These are phyloP conservation scores for Epizoanthus fatuus DNA, from an alignment of 92 coral and sea anemone species.

Conservation along the genomic window DNA sequence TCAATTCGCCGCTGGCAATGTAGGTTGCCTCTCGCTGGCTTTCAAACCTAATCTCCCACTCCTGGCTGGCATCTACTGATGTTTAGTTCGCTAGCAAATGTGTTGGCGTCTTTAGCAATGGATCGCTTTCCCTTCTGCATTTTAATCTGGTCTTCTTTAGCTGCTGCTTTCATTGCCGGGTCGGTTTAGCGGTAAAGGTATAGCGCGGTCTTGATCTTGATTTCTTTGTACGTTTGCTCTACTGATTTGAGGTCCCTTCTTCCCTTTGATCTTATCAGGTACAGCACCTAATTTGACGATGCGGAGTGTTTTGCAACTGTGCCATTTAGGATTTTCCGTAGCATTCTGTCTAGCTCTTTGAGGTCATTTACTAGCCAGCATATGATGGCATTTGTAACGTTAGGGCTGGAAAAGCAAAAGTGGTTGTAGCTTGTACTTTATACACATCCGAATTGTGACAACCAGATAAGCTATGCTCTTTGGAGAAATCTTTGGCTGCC, in stretches of 20 bases:
- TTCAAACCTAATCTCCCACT: background rate
- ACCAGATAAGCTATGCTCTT: slow-evolving; percentile 25
- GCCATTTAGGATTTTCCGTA: slow-evolving; percentile 19
- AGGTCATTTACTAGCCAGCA: slow-evolving; percentile 12
- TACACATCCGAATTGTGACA: slow-evolving; percentile 16
- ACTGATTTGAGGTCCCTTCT: slow-evolving; percentile 15
- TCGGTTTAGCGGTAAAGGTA: background rate
- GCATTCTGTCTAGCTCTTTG: slow-evolving; percentile 29
- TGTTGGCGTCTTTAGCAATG: background rate
- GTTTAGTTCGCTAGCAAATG: background rate
- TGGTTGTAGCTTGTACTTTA: slow-evolving; percentile 40
- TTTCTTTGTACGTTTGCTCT: background rate
- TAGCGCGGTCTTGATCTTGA: background rate
- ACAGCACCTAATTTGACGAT: slow-evolving; percentile 37
- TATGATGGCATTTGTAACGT: slow-evolving; percentile 13
- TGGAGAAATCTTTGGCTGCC: too few species aligned
- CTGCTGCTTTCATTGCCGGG: slow-evolving; percentile 14
- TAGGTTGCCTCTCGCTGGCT: background rate
- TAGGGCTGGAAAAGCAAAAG: slow-evolving; percentile 42
- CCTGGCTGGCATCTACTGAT: background rate
- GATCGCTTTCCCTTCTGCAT: slow-evolving; percentile 20
- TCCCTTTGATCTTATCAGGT: slow-evolving; percentile 6
- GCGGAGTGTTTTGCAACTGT: background rate
- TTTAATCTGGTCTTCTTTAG: slow-evolving; percentile 4
- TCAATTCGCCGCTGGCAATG: background rate